phyloP scores from a whole-genome alignment of 2,797 vertebrate genomes.

The Manis pentadactyla region DNA sequence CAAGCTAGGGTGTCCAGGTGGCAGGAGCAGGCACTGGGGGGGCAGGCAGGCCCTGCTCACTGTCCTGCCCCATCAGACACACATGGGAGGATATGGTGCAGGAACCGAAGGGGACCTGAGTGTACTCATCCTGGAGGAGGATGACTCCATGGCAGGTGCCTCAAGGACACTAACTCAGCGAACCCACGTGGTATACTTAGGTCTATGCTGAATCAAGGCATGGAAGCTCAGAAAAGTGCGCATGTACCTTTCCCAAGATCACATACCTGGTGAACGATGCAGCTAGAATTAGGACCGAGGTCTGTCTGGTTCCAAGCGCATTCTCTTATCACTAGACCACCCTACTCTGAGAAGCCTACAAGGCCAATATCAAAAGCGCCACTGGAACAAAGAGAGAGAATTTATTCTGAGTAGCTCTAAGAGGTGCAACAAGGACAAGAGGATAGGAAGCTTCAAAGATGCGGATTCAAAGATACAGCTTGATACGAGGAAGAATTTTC shows the following conservation, averaged over 20 bases:
- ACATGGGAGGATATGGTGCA: not conserved
- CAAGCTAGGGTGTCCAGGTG: not conserved
- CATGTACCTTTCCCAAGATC: not conserved
- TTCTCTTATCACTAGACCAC: not conserved
- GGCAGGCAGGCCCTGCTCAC: not conserved
- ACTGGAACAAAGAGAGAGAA: not conserved
- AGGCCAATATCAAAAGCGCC: not conserved
- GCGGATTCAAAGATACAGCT: not conserved
- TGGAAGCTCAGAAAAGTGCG: not conserved
- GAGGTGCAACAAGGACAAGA: not conserved
- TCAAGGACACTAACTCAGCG: fast-evolving
- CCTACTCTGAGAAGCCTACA: not conserved
- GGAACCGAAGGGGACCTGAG: not conserved
- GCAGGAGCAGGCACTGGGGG: not conserved
- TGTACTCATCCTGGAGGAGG: not conserved
- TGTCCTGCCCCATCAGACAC: no score
- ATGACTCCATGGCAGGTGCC: not conserved
- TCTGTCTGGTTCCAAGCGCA: not conserved
- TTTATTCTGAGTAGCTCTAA: not conserved
- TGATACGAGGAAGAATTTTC: not conserved
- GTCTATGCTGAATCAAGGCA: not conserved
- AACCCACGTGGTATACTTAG: not conserved
- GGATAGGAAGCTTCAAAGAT: not conserved
- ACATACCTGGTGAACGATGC: not conserved
- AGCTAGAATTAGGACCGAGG: not conserved